Base-by-base conservation (phyloP, 2,113 vertebrate genomes). In the Corvus hawaiiensis region DNA sequence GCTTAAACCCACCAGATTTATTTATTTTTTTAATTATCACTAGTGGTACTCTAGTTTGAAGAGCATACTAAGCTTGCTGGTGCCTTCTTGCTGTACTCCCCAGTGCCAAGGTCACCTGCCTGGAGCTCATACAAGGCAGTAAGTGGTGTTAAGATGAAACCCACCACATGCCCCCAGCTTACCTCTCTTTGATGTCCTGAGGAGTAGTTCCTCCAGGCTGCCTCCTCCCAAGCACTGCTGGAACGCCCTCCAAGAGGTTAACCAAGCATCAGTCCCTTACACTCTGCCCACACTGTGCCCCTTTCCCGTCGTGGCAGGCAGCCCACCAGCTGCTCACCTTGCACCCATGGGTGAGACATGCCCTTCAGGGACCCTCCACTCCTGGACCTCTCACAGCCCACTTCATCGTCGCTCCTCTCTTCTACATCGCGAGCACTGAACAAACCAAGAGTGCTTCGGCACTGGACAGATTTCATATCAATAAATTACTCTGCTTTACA, bases 401-500 rank as follows among this genome's bases (percentile, higher is more conserved):
- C 39, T 56, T 82, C 0, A 3, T 46, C 51, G 78, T 49, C 0
- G 0, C 26, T 81, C 43, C 49, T 89, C 49, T 74, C 43, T 55
- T 94, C 54, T 39, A 72, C 39, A 27, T 75, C 7, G 3, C 0
- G 0, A 85, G 32, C 52, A 72, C 14, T 64, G 69, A 78, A 35
- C 44, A 84, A 89, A 73, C 19, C 56, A 78, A 84, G 49, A 13
- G 44, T 58, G 35, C 78, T 21, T 55, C 76, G 68, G 35, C 61
- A 96, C 24, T 16, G 4, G 52, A 26, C 35, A 76, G 21, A 52
- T 86, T 93, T 94, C 71, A 83, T 78, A 93, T 88, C 95, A 98
- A 98, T 91, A 97, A 98, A 97, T 97, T 95, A 98, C 97, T 98
- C 97, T 94, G 90, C 18, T 98, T 98, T 98, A 97, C 97, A 95